A percentile compares a stretch with the other conserved stretches of the same genome.
Evolutionary conservation across 2,797 vertebrate genomes (phyloP).

Genomic region (Adelosebastes latens): DNA sequence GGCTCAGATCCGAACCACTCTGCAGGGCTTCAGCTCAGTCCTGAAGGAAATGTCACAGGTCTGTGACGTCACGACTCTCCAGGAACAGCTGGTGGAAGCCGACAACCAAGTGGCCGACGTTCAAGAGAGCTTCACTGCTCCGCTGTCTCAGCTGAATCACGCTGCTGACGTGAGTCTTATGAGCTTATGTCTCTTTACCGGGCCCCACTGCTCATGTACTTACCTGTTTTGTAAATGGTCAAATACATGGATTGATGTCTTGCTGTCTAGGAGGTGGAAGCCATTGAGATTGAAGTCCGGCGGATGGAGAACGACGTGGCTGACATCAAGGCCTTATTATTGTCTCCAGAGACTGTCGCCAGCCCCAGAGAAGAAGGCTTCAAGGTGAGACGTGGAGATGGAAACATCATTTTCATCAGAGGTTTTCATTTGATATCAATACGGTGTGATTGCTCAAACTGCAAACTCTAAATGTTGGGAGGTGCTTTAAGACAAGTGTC

Average conservation of each 20-base stretch:
- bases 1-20: constrained; percentile 86
- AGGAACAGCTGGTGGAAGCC: constrained; percentile 80
- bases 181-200: not conserved
- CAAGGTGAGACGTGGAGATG: constrained; percentile 78
- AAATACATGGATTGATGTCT: not conserved
- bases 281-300: constrained; percentile 89
- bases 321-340: constrained; percentile 86
- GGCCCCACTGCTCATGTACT: not conserved
- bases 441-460: not conserved
- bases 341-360: constrained; percentile 86
- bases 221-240: not conserved
- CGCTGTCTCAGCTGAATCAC: constrained; percentile 87
- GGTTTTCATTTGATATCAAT: not conserved
- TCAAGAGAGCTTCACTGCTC: constrained; percentile 83
- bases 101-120: constrained; percentile 81
- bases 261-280: constrained; percentile 86
- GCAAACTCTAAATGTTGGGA: no score
- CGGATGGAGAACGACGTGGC: constrained; percentile 86
- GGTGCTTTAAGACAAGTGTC: not conserved
- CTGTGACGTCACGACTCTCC: constrained; percentile 81
- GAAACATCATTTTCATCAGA: not conserved
- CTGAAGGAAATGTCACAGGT: constrained; percentile 86
- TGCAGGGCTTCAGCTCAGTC: constrained; percentile 82
- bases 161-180: constrained; percentile 86
- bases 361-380: constrained; percentile 87